These are phyloP conservation scores for Lathronympha strigana DNA, from an alignment of 2,888 invertebrate genomes.

Conservation along the genomic window DNA sequence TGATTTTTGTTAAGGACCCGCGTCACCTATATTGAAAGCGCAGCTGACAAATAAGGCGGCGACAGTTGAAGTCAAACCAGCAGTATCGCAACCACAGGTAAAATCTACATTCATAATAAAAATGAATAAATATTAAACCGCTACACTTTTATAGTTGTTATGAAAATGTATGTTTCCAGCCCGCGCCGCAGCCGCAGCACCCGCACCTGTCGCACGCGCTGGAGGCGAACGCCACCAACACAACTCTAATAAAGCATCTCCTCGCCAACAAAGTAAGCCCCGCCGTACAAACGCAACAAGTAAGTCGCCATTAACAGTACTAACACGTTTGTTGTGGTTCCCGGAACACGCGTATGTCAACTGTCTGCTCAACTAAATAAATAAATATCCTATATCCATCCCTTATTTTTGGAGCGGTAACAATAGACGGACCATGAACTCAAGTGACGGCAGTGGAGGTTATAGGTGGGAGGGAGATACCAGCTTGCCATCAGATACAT, in stretches of 20 bases:
- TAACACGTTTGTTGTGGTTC: slow-evolving; percentile 54
- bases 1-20: slow-evolving; percentile 78
- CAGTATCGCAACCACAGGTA: slow-evolving; percentile 61
- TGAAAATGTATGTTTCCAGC: slow-evolving; percentile 43
- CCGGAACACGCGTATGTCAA: slow-evolving; percentile 14
- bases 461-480: no score
- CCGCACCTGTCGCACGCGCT: slow-evolving; percentile 66
- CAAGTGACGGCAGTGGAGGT: no score
- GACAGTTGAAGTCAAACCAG: slow-evolving; percentile 65
- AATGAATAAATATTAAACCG: no score
- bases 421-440: no score
- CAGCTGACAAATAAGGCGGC: slow-evolving; percentile 86
- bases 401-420: no score
- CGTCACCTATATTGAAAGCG: slow-evolving; percentile 93
- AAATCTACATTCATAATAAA: slow-evolving; percentile 36
- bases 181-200: slow-evolving; percentile 53
- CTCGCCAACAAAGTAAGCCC: slow-evolving; percentile 96
- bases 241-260: slow-evolving; percentile 96
- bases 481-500: no score
- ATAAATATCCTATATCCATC: no score
- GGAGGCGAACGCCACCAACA: slow-evolving; percentile 81
- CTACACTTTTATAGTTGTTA: background rate
- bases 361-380: background rate
- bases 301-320: slow-evolving; percentile 80
- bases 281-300: slow-evolving; percentile 76